Evolutionary conservation across 2,888 invertebrate species (phyloP), one percentile per base, ranked within the genome.

Genomic region (Eilema depressum): DNA sequence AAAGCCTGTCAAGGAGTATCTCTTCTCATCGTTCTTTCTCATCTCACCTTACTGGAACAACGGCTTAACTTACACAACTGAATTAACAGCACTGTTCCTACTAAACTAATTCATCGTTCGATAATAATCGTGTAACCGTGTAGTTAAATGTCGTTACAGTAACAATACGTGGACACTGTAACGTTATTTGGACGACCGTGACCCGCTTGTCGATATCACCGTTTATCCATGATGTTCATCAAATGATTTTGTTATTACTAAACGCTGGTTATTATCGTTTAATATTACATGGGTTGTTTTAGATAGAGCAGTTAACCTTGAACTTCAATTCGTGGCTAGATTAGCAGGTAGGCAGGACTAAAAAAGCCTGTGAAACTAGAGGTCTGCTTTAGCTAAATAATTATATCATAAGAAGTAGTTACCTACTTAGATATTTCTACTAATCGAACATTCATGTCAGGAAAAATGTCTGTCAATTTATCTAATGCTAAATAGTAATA

Each of bases 231-330:
- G 23, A 56, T 47, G 47, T 63, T 63, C 60, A 63, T 63, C 63
- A 63, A 71, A 63, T 63, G 57, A 70, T 63, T 63, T 70, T 66
- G 57, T 62, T 70, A 56, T 65, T 33, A 61, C 53, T 37, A n/a
- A 61, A 26, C 25, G n/a, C 62, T 61, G 30, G 23, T 68, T 41
- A 25, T 37, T 66, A 41, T 23, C 7, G 33, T 37, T 14, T 68
- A 57, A 59, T 41, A 63, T 59, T 53, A 26, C 26, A 25, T 63
- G 37, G 28, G 14, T 8, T 56, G 7, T 26, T 12, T 56, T 59
- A n/a, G 4, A 20, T 23, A 12, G 5, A 8, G 26, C 14, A 1
- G 10, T 57, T 59, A 26, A 53, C 68, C 68, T 62, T 56, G 30
- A 30, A 26, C 26, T 47, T 10, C 63, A 41, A 5, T 25, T 59